phyloP scores from a whole-genome alignment of 2,113 vertebrate species.

The Microtus pennsylvanicus region DNA sequence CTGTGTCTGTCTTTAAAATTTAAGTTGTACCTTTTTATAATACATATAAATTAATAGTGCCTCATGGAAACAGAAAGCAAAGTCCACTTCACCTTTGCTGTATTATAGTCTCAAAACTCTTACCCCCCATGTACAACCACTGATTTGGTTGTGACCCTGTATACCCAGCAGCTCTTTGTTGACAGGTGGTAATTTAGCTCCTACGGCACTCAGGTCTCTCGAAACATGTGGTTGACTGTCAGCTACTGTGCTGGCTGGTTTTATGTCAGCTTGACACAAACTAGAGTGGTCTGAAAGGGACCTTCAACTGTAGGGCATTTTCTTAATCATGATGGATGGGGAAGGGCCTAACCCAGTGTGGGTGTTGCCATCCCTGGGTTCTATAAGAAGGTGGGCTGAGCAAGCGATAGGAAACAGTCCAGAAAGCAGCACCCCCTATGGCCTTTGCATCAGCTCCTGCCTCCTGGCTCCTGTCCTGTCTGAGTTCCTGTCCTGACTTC shows the following conservation, averaged over 20 bases:
- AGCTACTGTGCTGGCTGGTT: neutral
- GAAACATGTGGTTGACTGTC: neutral
- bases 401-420: no score
- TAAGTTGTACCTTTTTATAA: conserved; percentile 9
- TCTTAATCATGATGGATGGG: no score
- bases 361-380: no score
- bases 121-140: neutral
- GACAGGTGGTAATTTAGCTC: conserved; percentile 7
- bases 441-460: no score
- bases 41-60: neutral
- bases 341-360: no score
- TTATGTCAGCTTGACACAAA: neutral
- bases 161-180: neutral
- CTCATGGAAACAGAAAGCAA: conserved; percentile 14
- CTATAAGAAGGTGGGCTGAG: no score
- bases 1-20: conserved; percentile 27
- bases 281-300: no score
- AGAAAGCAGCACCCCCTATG: no score
- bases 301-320: no score
- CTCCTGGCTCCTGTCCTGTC: no score
- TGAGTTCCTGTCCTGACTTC: no score
- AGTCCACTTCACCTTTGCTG: neutral
- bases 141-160: neutral
- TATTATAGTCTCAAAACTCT: conserved; percentile 26
- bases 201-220: neutral